These are phyloP conservation scores for Cliona cf. orientalis DNA, from an alignment of 37 sponge, comb jelly and placozoan species.

Conservation along the genomic window DNA sequence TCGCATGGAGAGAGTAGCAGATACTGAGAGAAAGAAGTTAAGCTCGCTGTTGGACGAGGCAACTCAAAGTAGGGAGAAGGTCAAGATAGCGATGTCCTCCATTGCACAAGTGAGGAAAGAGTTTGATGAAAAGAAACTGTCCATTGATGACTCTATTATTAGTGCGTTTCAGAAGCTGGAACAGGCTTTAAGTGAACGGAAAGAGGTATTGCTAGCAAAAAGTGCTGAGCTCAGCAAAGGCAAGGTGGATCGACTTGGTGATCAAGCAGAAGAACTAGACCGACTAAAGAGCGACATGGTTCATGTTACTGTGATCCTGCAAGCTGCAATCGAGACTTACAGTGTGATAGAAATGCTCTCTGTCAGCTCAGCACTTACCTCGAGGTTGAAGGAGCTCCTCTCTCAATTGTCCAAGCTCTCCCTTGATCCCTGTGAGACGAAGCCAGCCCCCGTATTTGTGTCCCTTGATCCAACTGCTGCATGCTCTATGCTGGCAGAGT, in stretches of 20 bases:
- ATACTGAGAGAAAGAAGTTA: not conserved
- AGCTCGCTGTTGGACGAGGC: not conserved
- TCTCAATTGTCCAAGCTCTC: not conserved
- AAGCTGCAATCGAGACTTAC: not conserved
- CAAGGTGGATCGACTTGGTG: constrained; percentile 7
- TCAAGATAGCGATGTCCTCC: constrained; percentile 28
- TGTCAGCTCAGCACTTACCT: constrained; percentile 1
- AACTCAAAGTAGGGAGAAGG: not conserved
- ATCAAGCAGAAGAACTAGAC: constrained; percentile 22
- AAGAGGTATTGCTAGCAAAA: constrained; percentile 9
- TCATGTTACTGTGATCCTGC: not conserved
- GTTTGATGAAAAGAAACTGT: constrained; percentile 2
- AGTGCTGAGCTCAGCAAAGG: constrained; percentile 19
- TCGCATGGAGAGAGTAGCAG: constrained; percentile 30
- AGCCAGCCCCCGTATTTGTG: not conserved
- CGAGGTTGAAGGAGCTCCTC: constrained; percentile 11
- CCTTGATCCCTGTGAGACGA: constrained; percentile 8
- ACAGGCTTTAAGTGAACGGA: constrained; percentile 6
- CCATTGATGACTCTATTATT: constrained; percentile 9
- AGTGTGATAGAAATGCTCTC: constrained; percentile 36
- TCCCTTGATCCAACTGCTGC: not conserved
- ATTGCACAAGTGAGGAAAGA: constrained; percentile 8
- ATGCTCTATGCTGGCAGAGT: not conserved
- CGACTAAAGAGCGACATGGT: not conserved
- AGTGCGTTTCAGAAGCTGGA: constrained; percentile 13